Evolutionary conservation across 2,888 invertebrate genomes (phyloP), one percentile per base, ranked within the genome.

Genomic region (Zootermopsis nevadensis): DNA sequence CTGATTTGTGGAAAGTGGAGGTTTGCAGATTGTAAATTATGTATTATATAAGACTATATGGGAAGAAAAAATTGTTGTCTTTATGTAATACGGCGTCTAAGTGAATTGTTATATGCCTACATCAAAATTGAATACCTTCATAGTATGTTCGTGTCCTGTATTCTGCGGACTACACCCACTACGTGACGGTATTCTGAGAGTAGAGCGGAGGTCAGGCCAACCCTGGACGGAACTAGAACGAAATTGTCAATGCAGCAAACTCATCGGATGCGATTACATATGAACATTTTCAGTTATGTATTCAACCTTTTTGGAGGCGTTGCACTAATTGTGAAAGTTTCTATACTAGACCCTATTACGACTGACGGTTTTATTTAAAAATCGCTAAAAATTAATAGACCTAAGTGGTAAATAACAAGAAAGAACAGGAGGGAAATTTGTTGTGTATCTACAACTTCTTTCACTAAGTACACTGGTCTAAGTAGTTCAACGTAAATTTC

Each of bases 141-240:
- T 38, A 1, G 38, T 1, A 74, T 19, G 19, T 42, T 42, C 74
- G 22, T 35, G 12, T 74, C 33, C 33, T 35, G 12, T 60, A 7
- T 15, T 35, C 12, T 27, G n/a, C 7, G 6, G 79, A 60, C 60
- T 60, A 79, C 79, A 60, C 79, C 79, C 79, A 79, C 60, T 60
- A 79, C 79, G 79, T 30, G 79, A 60, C 33, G 79, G 66, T 30
- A 79, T 79, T 33, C n/a, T 31, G 24, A 15, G 55, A 1, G 30
- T 27, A 55, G 60, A 35, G 33, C 22, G 31, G 79, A 79, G 42
- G 79, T 79, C 79, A 60, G n/a, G n/a, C n/a, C 60, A 74, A 12
- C 35, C 1, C 1, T 38, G 74, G 33, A 38, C 10, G 38, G 2
- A 74, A 42, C 38, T 38, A 42, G 38, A 74, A 74, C n/a, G 31